Evolutionary conservation across 2,113 vertebrate genomes (phyloP).

Genomic region (Nymphicus hollandicus): DNA sequence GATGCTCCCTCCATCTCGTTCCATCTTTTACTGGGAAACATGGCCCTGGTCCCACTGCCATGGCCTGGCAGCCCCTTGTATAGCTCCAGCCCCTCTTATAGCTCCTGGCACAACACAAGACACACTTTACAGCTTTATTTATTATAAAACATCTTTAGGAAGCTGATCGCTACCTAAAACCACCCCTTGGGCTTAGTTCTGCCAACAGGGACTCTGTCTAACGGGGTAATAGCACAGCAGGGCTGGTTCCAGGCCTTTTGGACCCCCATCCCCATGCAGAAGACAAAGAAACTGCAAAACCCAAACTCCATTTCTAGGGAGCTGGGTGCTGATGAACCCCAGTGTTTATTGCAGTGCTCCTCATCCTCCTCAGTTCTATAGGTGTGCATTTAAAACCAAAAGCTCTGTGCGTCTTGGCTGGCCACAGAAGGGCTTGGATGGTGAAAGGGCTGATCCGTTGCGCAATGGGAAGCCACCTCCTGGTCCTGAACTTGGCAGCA

Average conservation of each 20-base stretch:
- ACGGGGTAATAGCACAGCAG: neutral
- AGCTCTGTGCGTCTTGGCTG: neutral
- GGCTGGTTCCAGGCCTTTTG: neutral
- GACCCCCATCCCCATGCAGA: neutral
- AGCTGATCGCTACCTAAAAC: neutral
- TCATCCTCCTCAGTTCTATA: neutral
- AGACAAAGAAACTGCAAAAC: neutral
- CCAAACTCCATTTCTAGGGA: neutral
- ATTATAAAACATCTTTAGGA: neutral
- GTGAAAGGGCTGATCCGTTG: accelerated
- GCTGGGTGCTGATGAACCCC: neutral
- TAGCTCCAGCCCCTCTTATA: neutral
- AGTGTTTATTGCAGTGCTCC: conserved; percentile 29
- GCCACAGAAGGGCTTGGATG: neutral
- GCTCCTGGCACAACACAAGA: neutral
- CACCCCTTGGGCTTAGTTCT: neutral
- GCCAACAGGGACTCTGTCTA: neutral
- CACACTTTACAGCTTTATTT: neutral
- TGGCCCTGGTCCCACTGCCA: neutral
- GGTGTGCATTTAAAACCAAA: neutral
- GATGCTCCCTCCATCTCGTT: neutral
- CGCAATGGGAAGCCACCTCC: neutral
- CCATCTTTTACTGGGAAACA: neutral
- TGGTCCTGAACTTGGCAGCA: accelerated
- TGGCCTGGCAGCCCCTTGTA: neutral